Conservation (phyloP, 1,140 invertebrate species). For the Drosophila azteca region DNA sequence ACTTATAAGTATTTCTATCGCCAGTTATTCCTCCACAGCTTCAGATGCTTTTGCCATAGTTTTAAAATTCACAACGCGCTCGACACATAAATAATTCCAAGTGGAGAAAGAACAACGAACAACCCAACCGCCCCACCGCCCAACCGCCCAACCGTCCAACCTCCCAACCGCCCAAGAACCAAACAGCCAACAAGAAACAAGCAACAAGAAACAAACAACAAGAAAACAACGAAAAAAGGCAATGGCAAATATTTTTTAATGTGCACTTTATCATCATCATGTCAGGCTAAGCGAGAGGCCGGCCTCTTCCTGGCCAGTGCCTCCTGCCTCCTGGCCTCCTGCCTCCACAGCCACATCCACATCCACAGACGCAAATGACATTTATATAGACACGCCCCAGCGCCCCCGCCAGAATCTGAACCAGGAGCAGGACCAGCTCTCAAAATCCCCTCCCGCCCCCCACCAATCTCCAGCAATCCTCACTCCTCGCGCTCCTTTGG, state of each 20-base stretch:
- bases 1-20: background rate
- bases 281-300: slow-evolving; percentile 64
- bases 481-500: slow-evolving; percentile 17
- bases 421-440: background rate
- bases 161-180: too few species aligned
- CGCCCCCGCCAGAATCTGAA: slow-evolving; percentile 23
- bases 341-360: slow-evolving; percentile 8
- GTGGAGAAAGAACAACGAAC: slow-evolving; percentile 17
- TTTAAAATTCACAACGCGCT: slow-evolving; percentile 61
- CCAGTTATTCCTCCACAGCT: background rate
- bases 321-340: background rate
- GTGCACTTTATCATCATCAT: slow-evolving; percentile 79
- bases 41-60: slow-evolving; percentile 14
- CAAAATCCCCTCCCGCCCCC: background rate
- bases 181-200: slow-evolving; percentile 3
- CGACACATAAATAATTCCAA: slow-evolving; percentile 59
- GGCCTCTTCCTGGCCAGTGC: too few species aligned
- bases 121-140: background rate
- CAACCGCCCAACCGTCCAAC: too few species aligned
- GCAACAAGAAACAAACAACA: slow-evolving; percentile 2
- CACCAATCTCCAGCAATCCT: background rate
- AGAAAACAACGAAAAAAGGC: slow-evolving; percentile 56
- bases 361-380: slow-evolving; percentile 63
- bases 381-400: slow-evolving; percentile 76
- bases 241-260: slow-evolving; percentile 75